These are phyloP conservation scores for Pogonomyrmex californicus DNA, from an alignment of 1,140 invertebrate species.

Conservation along the genomic window DNA sequence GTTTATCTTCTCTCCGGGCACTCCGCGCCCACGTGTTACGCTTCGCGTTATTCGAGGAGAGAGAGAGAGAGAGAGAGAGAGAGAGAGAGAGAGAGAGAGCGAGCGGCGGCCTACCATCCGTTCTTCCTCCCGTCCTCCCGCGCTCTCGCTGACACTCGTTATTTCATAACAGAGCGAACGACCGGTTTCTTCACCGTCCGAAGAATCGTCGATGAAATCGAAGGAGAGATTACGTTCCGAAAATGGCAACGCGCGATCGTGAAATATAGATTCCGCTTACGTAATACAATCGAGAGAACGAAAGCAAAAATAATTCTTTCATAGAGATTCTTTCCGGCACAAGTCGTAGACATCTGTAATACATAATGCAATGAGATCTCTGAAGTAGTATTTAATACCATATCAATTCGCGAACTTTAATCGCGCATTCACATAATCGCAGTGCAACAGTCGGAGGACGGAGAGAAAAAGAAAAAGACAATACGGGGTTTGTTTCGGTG, in stretches of 20 bases:
- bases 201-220: conserved; percentile 36
- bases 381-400: background rate
- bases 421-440: conserved; percentile 14
- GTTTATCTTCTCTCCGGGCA: conserved; percentile 86
- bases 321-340: no score
- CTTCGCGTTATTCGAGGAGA: conserved; percentile 73
- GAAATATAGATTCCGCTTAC: background rate
- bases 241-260: conserved; percentile 13
- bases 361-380: background rate
- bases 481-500: conserved; percentile 6
- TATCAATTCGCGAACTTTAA: conserved; percentile 6
- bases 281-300: no score
- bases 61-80: background rate
- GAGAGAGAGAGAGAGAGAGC: background rate
- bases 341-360: no score
- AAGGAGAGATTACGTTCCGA: conserved; percentile 22
- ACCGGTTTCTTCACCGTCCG: background rate
- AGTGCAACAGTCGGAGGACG: background rate
- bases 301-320: background rate
- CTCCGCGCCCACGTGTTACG: conserved; percentile 84
- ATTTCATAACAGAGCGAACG: conserved; percentile 30
- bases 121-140: background rate
- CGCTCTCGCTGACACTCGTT: conserved; percentile 12
- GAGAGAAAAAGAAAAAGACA: background rate
- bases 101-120: conserved; percentile 29